Conservation (phyloP, 2,797 vertebrate genomes). For the Sebastes itinus region DNA sequence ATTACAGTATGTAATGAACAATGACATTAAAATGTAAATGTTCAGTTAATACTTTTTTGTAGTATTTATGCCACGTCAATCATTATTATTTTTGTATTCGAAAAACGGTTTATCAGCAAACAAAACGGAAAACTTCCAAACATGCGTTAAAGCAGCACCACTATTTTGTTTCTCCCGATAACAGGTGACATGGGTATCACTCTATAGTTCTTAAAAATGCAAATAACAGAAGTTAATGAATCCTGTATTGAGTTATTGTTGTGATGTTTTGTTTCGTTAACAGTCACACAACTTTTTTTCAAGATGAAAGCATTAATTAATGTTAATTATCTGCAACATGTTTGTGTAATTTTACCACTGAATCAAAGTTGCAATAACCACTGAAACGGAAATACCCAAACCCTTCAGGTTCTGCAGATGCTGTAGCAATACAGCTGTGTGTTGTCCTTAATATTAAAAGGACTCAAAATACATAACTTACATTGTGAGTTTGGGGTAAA, state of each 20-base stretch:
- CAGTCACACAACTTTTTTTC: background rate
- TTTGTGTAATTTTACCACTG: background rate
- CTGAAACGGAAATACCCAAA: background rate
- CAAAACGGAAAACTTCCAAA: background rate
- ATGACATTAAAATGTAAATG: conserved; percentile 29
- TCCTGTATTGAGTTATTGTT: conserved; percentile 5
- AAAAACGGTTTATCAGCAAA: conserved; percentile 2
- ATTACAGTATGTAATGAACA: conserved; percentile 36
- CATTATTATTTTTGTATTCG: background rate
- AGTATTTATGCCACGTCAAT: conserved; percentile 22
- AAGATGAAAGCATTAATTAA: background rate
- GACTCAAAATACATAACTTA: background rate
- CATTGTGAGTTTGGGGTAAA: background rate
- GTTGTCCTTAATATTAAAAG: background rate
- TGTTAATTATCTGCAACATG: background rate
- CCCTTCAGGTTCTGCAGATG: conserved; percentile 1
- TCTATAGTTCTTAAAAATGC: conserved; percentile 2
- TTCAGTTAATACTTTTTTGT: conserved; percentile 36
- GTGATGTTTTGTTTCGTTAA: background rate
- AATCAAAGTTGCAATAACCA: conserved; percentile 29
- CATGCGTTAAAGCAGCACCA: background rate
- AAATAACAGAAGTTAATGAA: conserved; percentile 15
- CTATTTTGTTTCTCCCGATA: background rate
- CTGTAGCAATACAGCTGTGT: background rate
- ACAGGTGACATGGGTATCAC: background rate